phyloP scores from a whole-genome alignment of 2,113 vertebrate species.

The Phaetusa simplex region DNA sequence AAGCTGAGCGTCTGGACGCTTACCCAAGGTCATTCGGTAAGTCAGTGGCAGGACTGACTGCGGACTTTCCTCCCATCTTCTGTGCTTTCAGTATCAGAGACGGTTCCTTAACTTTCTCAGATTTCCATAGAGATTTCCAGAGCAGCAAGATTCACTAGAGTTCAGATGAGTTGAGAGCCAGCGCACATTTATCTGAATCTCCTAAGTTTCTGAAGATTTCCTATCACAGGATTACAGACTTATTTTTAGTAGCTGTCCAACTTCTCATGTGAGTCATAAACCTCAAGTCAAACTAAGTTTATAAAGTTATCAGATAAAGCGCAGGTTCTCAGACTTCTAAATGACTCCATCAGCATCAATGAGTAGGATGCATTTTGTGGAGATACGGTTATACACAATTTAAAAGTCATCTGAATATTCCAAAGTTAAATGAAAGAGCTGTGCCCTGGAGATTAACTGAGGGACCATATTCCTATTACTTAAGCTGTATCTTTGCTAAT shows the following conservation, averaged over 20 bases:
- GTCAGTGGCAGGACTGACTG: neutral
- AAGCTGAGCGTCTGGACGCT: neutral
- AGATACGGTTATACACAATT: neutral
- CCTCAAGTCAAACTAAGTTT: neutral
- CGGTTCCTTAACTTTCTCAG: neutral
- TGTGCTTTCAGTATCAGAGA: neutral
- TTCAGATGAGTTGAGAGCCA: neutral
- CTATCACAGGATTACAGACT: neutral
- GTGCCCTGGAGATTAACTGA: neutral
- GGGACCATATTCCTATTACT: neutral
- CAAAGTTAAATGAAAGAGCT: constrained; percentile 1
- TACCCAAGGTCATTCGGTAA: neutral
- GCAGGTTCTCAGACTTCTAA: neutral
- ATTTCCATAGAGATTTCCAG: neutral
- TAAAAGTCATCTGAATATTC: constrained; percentile 26
- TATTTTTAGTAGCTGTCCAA: constrained; percentile 40
- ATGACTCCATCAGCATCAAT: neutral
- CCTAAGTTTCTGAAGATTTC: neutral
- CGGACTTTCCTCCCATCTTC: neutral
- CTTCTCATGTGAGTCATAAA: neutral
- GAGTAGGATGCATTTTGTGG: neutral
- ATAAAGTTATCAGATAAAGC: constrained; percentile 4
- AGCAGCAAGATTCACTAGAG: neutral
- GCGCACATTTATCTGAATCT: neutral
- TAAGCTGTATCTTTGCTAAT: neutral